Evolutionary conservation across 1,140 invertebrate genomes (phyloP), one percentile per base, ranked within the genome.

Genomic region (Nephila pilipes): DNA sequence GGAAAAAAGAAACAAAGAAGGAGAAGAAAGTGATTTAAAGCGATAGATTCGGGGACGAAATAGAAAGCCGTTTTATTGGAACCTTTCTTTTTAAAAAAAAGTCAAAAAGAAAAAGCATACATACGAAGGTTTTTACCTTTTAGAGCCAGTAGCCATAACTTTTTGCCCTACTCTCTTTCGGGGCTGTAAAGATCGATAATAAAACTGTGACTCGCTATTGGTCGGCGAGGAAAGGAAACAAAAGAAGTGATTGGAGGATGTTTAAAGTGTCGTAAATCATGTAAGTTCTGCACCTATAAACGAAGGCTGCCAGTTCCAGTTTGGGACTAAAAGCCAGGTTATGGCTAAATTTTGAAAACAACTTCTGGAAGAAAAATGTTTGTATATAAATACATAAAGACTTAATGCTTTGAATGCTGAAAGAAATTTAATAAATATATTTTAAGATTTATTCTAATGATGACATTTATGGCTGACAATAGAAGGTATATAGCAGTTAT

Each of bases 251-350:
- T 89, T 89, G 87, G 87, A 79, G 65, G 87, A 89, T 89, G 87
- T 89, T 89, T 89, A 89, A 89, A 89, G 87, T 89, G 87, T 79
- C 87, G 87, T 89, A 89, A 89, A 89, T 89, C 87, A 79, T 80
- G 87, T 89, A 32, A 54, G 63, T 18, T 58, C 36, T 58, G 60
- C 55, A 87, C 85, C 85, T 87, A 63, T 29, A 89, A 89, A 89
- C 79, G 63, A 55, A 75, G 65, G 29, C 87, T 88, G 58, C 63
- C 87, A 25, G 38, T 69, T 69, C 36, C 60, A 38, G 63, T 55
- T 29, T 55, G n/a, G 16, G 16, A 54, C 32, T 38, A 18, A 88
- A 88, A 46, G 60, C 22, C 20, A 57, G 60, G 60, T 65, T 65
- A 65, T 38, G n/a, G n/a, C 29, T 60, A 54, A 54, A 54, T 46